Percentiles rank a stretch among this genome's conserved stretches.
Evolutionary conservation across 2,888 invertebrate species (phyloP).

Genomic region (Drosophila melanocephala): DNA sequence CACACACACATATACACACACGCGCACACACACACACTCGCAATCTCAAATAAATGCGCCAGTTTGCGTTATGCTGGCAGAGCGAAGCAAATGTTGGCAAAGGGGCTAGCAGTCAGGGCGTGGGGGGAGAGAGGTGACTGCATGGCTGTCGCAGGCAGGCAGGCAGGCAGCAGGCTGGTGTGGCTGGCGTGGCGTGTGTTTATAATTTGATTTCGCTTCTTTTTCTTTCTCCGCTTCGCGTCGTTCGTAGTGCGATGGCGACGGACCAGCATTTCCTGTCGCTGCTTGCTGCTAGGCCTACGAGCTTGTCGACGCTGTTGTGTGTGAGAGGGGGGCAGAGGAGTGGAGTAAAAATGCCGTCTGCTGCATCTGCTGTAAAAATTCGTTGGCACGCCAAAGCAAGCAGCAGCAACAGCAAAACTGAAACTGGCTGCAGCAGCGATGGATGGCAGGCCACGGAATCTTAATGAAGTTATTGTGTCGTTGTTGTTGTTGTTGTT

Average conservation of each 20-base stretch:
- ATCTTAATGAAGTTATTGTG: conserved; percentile 80
- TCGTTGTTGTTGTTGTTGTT: conserved; percentile 44
- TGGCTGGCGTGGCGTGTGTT: conserved; percentile 71
- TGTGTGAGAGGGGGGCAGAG: conserved; percentile 1
- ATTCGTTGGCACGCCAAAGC: conserved; percentile 54
- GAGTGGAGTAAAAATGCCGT: conserved; percentile 19
- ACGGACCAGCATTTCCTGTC: conserved; percentile 75
- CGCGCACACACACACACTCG: conserved; percentile 42
- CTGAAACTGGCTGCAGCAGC: conserved; percentile 47
- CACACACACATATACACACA: conserved; percentile 32
- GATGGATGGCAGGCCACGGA: conserved; percentile 57
- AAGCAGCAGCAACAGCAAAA: conserved; percentile 24
- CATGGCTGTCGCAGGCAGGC: conserved; percentile 40
- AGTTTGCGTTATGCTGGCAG: conserved; percentile 33
- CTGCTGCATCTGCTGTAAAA: conserved; percentile 58
- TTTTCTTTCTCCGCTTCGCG: conserved; percentile 65
- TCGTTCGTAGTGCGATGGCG: conserved; percentile 38
- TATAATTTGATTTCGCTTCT: conserved; percentile 79
- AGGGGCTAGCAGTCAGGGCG: conserved; percentile 2
- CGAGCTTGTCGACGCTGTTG: conserved; percentile 22
- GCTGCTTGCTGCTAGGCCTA: conserved; percentile 63
- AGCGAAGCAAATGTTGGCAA: conserved; percentile 4
- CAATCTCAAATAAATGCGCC: conserved; percentile 41
- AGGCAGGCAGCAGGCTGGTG: conserved; percentile 1
- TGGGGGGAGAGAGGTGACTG: conserved; percentile 19